Percentiles rank a stretch among this genome's conserved stretches.
These are phyloP conservation scores for Dendrocincla tyrannina DNA, from an alignment of 2,797 vertebrate genomes.

Conservation along the genomic window DNA sequence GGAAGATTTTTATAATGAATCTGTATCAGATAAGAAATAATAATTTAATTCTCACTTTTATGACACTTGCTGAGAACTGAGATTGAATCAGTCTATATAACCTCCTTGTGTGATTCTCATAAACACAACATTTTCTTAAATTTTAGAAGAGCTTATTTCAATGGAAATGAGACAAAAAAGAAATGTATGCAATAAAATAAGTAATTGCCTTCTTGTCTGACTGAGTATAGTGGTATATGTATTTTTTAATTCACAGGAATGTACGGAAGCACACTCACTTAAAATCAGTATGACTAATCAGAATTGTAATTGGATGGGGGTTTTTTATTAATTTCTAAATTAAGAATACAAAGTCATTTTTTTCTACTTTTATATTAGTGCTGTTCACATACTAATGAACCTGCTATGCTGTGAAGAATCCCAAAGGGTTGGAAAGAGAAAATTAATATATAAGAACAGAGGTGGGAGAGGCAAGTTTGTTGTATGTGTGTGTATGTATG, in stretches of 20 bases:
- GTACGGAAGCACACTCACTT: neutral
- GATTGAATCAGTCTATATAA: neutral
- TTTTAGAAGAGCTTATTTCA: neutral
- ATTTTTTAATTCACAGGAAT: neutral
- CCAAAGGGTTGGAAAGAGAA: neutral
- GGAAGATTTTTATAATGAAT: neutral
- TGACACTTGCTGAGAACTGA: neutral
- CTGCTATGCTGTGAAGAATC: neutral
- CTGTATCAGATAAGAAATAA: neutral
- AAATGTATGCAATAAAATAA: neutral
- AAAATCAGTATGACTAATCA: neutral
- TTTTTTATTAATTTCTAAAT: neutral
- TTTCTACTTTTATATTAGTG: neutral
- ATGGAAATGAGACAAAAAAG: neutral
- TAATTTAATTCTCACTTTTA: neutral
- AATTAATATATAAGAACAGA: neutral
- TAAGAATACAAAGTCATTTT: neutral
- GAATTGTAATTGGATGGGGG: neutral
- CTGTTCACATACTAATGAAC: neutral
- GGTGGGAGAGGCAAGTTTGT: neutral
- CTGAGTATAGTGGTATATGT: neutral
- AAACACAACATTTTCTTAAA: neutral
- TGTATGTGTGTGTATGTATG: neutral
- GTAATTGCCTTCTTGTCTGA: neutral
- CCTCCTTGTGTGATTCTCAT: neutral